Conservation (phyloP, 2,888 invertebrate species). For the Drosophila anomelani region DNA sequence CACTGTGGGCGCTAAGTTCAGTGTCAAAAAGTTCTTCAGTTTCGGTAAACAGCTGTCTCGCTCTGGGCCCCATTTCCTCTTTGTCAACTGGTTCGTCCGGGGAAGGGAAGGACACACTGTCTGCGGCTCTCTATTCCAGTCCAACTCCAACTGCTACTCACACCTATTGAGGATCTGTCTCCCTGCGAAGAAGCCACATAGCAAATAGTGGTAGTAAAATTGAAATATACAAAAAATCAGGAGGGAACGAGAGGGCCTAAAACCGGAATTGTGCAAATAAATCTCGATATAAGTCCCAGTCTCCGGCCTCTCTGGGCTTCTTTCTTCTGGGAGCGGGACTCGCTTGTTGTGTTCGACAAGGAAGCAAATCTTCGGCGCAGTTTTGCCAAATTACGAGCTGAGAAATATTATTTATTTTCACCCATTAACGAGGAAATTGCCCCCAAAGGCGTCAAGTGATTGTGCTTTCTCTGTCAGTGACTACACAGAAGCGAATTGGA, state of each 20-base stretch:
- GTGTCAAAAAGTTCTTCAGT: constrained; percentile 66
- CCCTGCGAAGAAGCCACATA: constrained; percentile 43
- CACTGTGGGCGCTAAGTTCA: constrained; percentile 66
- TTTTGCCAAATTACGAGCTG: constrained; percentile 63
- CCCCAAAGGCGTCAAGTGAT: constrained; percentile 43
- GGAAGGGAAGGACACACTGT: constrained; percentile 15
- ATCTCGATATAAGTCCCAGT: constrained; percentile 65
- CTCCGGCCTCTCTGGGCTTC: constrained; percentile 25
- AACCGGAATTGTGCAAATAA: constrained; percentile 80
- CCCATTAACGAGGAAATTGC: constrained; percentile 67
- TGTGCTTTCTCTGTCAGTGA: not conserved
- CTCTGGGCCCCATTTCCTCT: constrained; percentile 45
- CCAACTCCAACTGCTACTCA: constrained; percentile 12
- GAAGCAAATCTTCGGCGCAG: constrained; percentile 62
- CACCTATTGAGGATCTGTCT: constrained; percentile 43
- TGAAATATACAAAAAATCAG: constrained; percentile 61
- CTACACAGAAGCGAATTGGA: not conserved
- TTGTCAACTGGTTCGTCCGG: constrained; percentile 50
- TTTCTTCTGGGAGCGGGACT: constrained; percentile 28
- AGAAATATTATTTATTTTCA: constrained; percentile 76
- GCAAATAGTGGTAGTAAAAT: constrained; percentile 66
- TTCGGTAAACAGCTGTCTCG: constrained; percentile 65
- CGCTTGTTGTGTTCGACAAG: constrained; percentile 52
- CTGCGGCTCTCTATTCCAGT: constrained; percentile 2
- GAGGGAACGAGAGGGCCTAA: constrained; percentile 54